Evolutionary conservation across 2,113 vertebrate genomes (phyloP).

Genomic region (Danio rerio): GRCz12tu NC_133181.1:36161001-36161500

Average conservation of each 20-base stretch:
- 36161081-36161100: neutral
- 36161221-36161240: slow-evolving; percentile 23
- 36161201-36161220: slow-evolving; percentile 40
- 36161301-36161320: slow-evolving; percentile 29
- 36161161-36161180: slow-evolving; percentile 20
- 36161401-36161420: too few species aligned
- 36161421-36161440: too few species aligned
- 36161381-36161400: too few species aligned
- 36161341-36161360: slow-evolving; percentile 1
- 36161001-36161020: slow-evolving; percentile 43
- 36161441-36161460: too few species aligned
- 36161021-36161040: slow-evolving; percentile 58
- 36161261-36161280: neutral
- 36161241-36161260: slow-evolving; percentile 41
- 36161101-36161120: neutral
- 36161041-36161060: slow-evolving; percentile 69
- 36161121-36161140: neutral
- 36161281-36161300: slow-evolving; percentile 5
- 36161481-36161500: too few species aligned
- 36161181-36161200: slow-evolving; percentile 9
- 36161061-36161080: slow-evolving; percentile 4
- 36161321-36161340: slow-evolving; percentile 39
- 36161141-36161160: slow-evolving; percentile 18
- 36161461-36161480: too few species aligned
- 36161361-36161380: too few species aligned